Base-by-base conservation (phyloP, 37 sponge, comb jelly and placozoan genomes). In the Crambe crambe region DNA sequence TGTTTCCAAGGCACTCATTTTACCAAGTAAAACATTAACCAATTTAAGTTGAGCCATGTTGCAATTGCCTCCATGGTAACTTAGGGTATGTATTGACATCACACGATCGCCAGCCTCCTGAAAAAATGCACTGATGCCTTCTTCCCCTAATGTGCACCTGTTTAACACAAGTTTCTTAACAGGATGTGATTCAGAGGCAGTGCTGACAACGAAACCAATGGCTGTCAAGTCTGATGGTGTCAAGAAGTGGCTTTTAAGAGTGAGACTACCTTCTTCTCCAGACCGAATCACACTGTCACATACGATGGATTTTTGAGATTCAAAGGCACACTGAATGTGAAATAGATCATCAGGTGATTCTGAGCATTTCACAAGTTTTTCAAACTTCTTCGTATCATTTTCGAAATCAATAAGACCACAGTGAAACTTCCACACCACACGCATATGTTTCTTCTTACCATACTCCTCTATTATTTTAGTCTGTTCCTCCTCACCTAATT, bases 371-470 rank as follows among this genome's bases (percentile, higher is more conserved):
- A 65, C 1, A 30, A 65, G 25, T 31, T 65, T 20, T 6, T 65
- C 10, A 8, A 65, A 30, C 3, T 65, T 5, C 2, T 17, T 5
- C 30, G 10, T 18, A 30, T 29, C 17, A 9, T 30, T 9, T 38
- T 36, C 30, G n/a, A 39, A 58, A 12, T 77, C 62, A 21, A 58
- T 5, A 17, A 86, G 35, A 21, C 81, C 81, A 74, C 71, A 86
- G 60, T 59, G 74, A 56, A 80, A 86, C 81, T 74, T 86, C 76
- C 75, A 80, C 15, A 86, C 80, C 68, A 41, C 64, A 30, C 65
- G 40, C 79, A 85, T 63, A 31, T 78, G 71, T 21, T 12, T 21
- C 36, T 61, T 25, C 21, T 17, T 31, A 0, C 72, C 81, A 32
- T 74, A 58, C 42, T 27, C 22, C 0, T 1, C 2, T 1, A 22